A percentile compares a stretch with the other conserved stretches of the same genome.
These are phyloP conservation scores for Sterna hirundo DNA, from an alignment of 2,113 vertebrate genomes.

Conservation along the genomic window DNA sequence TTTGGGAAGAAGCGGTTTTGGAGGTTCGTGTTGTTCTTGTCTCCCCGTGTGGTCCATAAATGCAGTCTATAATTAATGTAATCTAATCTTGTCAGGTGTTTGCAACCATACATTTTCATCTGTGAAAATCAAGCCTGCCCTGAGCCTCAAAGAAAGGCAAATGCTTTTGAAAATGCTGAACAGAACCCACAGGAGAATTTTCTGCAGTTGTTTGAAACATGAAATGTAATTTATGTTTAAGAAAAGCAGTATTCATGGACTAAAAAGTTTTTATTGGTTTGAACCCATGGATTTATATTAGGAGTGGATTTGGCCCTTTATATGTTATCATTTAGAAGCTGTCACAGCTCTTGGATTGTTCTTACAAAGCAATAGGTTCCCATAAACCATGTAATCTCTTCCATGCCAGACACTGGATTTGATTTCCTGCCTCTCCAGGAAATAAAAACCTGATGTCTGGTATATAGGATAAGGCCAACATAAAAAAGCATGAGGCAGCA, in stretches of 20 bases:
- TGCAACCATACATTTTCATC: background rate
- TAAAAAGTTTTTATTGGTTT: background rate
- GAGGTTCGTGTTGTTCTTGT: background rate
- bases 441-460: background rate
- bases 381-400: background rate
- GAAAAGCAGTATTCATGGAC: background rate
- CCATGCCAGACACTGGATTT: background rate
- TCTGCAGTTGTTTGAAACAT: background rate
- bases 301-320: background rate
- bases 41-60: background rate
- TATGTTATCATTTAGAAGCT: background rate
- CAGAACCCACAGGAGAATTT: background rate
- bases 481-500: background rate
- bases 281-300: background rate
- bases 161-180: background rate
- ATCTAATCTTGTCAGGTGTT: background rate
- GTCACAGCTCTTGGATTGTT: background rate
- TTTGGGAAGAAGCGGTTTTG: background rate
- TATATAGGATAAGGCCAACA: background rate
- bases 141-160: background rate
- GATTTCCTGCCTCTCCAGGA: constrained; percentile 11
- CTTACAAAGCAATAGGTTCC: background rate
- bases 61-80: background rate
- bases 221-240: background rate
- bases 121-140: background rate